Base-by-base conservation (phyloP, 2,113 vertebrate genomes). In the Entomyzon cyanotis region DNA sequence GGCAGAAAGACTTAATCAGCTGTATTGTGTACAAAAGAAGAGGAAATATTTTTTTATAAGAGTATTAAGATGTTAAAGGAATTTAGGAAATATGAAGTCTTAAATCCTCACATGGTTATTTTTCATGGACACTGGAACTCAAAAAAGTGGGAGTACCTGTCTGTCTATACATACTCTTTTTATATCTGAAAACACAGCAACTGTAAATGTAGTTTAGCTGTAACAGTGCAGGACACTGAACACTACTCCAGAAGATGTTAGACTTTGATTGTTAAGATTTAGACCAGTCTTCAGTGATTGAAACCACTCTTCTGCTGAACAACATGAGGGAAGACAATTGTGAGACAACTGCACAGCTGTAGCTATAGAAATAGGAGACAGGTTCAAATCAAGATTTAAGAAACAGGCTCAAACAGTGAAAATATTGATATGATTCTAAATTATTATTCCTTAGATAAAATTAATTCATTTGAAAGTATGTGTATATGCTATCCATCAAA, bases 201-300 rank as follows among this genome's bases (percentile, higher is more conserved):
- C 62, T 83, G 19, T 59, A 85, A 93, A 85, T 74, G 23, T 52
- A 56, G 71, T 55, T 97, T 71, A 31, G 52, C 28, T 82, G n/a
- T 71, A 87, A 39, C 28, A 65, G 13, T 33, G 27, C 12, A 71
- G 27, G 17, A 46, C 17, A 22, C 11, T 46, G 44, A 70, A 28
- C 35, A 24, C 10, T 64, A 30, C 10, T 91, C 90, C 71, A 93
- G 79, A 80, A 86, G 63, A 79, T 80, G 60, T 49, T 90, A 75
- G 69, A 70, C 44, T 87, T 82, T 23, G 20, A 77, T 25, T 65
- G 39, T 35, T 85, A 87, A 94, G 89, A 87, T 39, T 53, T 68
- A 83, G 39, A 84, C 39, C 70, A 75, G 33, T 31, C 81, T 70
- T 97, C 30, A 53, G 69, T 74, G 50, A 50, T 12, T 44, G 33